A percentile compares a stretch with the other conserved stretches of the same genome.
phyloP scores from a whole-genome alignment of 64 coral and sea anemone genomes.

The Hydrozoanthus tunicans region DNA sequence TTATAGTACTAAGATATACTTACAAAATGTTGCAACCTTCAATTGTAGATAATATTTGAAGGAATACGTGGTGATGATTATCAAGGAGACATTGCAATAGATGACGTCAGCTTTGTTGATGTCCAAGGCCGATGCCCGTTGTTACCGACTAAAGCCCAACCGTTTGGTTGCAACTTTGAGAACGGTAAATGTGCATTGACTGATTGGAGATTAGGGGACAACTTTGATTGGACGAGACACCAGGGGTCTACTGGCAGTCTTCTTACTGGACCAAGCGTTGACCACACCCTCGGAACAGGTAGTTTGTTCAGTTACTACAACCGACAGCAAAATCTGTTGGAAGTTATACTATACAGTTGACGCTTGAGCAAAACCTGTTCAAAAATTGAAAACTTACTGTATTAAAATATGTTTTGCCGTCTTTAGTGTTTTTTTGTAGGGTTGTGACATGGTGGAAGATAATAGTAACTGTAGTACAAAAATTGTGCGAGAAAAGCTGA shows the following conservation, averaged over 20 bases:
- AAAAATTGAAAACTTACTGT: too few relatives aligned
- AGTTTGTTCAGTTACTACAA: neutral
- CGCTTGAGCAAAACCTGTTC: too few relatives aligned
- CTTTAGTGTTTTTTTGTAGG: too few relatives aligned
- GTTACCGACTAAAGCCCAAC: constrained; percentile 58
- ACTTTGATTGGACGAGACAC: constrained; percentile 89
- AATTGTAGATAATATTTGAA: constrained; percentile 80
- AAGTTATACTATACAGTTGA: too few relatives aligned
- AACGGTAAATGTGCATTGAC: constrained; percentile 70
- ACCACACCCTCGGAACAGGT: constrained; percentile 87
- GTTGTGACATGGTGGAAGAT: too few relatives aligned
- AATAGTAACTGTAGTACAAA: too few relatives aligned
- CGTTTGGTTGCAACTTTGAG: constrained; percentile 96
- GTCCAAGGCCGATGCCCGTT: constrained; percentile 50
- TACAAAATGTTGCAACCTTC: neutral
- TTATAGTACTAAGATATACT: too few relatives aligned
- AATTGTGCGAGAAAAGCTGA: too few relatives aligned
- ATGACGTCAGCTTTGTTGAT: constrained; percentile 73
- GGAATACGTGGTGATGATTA: constrained; percentile 74
- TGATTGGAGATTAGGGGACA: constrained; percentile 44
- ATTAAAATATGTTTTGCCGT: too few relatives aligned
- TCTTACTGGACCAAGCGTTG: constrained; percentile 77
- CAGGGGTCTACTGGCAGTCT: constrained; percentile 76
- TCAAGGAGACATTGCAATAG: constrained; percentile 88
- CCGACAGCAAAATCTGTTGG: neutral